Evolutionary conservation across 2,888 invertebrate genomes (phyloP), one percentile per base, ranked within the genome.

Genomic region (Agonum fuliginosum): DNA sequence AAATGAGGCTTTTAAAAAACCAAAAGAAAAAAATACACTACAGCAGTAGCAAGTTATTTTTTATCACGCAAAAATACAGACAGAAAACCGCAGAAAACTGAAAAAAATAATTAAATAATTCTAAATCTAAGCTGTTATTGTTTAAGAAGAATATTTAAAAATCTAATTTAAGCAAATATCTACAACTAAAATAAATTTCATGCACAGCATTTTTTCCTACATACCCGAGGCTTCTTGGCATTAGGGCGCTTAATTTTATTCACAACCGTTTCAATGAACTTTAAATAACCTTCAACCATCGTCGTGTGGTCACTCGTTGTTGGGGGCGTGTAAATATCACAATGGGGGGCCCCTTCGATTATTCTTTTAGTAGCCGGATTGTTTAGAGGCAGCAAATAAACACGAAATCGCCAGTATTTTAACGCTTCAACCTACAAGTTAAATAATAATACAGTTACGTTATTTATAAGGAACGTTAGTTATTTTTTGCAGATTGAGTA

Each of bases 191-290:
- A 3, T 72, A 82, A 80, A 67, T 65, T 3, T 8, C 24, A 41
- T 75, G 41, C 17, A 22, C 30, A 41, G 22, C 24, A 17, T 20
- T 19, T 17, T 10, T 37, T 51, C 0, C 8, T 5, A 89, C 91
- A 91, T 91, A 95, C 95, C 92, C 94, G 90, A 48, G 91, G 89
- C 86, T 94, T 95, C 83, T 94, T 94, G 80, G 85, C 83, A 81
- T 88, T 89, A 2, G 93, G 92, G 80, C 96, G 89, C 86, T 95
- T 94, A 84, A 98, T 93, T 88, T 96, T 96, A 88, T 98, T 98
- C 80, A 97, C 91, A 85, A 94, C 94, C 0, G 92, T 91, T 87
- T 95, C 98, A 82, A 93, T 94, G 86, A 94, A 96, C 80, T 94
- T 93, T 43, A 96, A 88, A 86, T 95, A 94, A 0, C 93, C 93